Base-by-base conservation (phyloP, 2,888 invertebrate genomes). In the Eumerus sabulonum region DNA sequence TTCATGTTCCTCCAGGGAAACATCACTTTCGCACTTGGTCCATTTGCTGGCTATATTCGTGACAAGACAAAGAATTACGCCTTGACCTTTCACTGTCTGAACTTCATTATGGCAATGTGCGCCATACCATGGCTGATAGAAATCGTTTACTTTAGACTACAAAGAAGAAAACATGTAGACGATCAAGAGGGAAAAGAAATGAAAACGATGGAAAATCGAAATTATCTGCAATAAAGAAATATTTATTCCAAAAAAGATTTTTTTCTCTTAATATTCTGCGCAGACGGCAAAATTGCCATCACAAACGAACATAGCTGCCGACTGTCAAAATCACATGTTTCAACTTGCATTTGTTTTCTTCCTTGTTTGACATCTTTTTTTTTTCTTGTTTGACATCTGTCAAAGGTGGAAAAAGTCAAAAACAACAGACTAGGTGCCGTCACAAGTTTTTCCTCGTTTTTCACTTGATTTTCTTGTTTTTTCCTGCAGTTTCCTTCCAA, bases 1-100 rank as follows among this genome's bases (percentile, higher is more conserved):
- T 94, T 92, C 84, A 93, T 94, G 86, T 91, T 94, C 18, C 92
- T 94, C 70, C 93, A 92, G 77, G 95, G 94, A 0, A 89, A 92
- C 19, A 90, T 93, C 4, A 92, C 92, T 86, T 90, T 94, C 36
- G 83, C 92, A n/a, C 91, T 93, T 64, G 93, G 94, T 54, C 93
- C 93, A 1, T 85, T 94, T 67, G 92, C 93, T 83, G 94, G 94
- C 91, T 87, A 90, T 59, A 87, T 92, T 42, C 91, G 91, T 81
- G 90, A 91, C 84, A 88, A 90, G 45, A 93, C 94, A 0, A 90
- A 92, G 12, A 92, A 92, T 84, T 93, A 93, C 84, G 88, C 90
- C 9, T 89, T 93, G 83, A 93, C 93, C 70, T 93, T 94, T 85
- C 90, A 93, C 66, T 90, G 92, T 1, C 90, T 94, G 85, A 92